These are phyloP conservation scores for Willowsia nigromaculata DNA, from an alignment of 2,888 invertebrate genomes.

Conservation along the genomic window DNA sequence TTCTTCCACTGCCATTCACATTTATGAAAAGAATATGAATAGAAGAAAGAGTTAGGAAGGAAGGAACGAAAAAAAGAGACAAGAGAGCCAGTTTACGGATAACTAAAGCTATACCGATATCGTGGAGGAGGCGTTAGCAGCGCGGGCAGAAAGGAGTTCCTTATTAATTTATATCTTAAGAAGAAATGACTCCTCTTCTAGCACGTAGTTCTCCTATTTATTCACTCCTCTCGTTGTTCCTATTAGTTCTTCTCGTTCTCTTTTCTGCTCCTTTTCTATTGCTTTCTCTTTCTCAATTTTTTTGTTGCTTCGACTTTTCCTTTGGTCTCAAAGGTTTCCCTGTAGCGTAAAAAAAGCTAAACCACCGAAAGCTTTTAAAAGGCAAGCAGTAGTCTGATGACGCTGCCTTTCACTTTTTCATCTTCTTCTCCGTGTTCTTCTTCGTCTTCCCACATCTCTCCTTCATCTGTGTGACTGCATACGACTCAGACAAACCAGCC, in stretches of 20 bases:
- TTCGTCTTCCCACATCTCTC: constrained; percentile 24
- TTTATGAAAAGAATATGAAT: constrained; percentile 47
- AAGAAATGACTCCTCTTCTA: not conserved
- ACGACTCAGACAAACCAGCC: constrained; percentile 34
- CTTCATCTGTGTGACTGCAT: constrained; percentile 26
- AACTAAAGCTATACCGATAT: constrained; percentile 10
- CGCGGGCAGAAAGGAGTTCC: constrained; percentile 6
- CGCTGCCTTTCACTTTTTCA: constrained; percentile 63
- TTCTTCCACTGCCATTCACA: constrained; percentile 41
- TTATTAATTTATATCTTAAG: constrained; percentile 45
- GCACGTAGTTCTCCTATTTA: constrained; percentile 48
- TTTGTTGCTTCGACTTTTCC: constrained; percentile 60
- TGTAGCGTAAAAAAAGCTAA: constrained; percentile 64
- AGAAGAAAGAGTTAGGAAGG: constrained; percentile 32
- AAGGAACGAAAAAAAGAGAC: not conserved
- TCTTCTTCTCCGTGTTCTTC: constrained; percentile 11
- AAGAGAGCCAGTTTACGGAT: constrained; percentile 52
- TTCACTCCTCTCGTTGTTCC: constrained; percentile 59
- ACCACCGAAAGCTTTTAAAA: constrained; percentile 68
- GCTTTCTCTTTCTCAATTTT: not conserved
- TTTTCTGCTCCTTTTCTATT: not conserved
- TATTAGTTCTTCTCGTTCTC: constrained; percentile 31
- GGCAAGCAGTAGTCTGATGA: constrained; percentile 63
- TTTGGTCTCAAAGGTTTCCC: constrained; percentile 67
- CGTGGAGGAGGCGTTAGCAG: not conserved